These are phyloP conservation scores for Hyposoter dolosus DNA, from an alignment of 2,888 invertebrate species.

Conservation along the genomic window DNA sequence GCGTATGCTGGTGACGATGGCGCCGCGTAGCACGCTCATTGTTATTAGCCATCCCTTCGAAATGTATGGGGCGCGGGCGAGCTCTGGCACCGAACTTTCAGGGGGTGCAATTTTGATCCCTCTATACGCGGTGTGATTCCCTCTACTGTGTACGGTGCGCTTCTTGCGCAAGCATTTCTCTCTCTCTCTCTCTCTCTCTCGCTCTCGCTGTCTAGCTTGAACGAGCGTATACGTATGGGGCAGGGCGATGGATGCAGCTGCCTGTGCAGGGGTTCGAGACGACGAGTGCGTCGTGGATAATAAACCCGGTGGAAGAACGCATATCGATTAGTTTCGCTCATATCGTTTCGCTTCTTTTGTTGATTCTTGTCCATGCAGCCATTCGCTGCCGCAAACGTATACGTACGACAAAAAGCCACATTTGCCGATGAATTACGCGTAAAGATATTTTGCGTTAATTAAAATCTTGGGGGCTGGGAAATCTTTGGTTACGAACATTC, in stretches of 20 bases:
- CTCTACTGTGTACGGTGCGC: background rate
- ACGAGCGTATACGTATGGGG: conserved; percentile 18
- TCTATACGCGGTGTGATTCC: background rate
- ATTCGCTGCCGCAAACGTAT: background rate
- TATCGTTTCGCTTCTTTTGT: conserved; percentile 18
- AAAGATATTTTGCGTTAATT: background rate
- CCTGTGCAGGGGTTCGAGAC: conserved; percentile 71
- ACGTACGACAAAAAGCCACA: background rate
- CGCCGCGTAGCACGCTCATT: conserved; percentile 65
- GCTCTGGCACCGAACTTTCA: conserved; percentile 52
- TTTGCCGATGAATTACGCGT: background rate
- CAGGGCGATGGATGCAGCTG: conserved; percentile 69
- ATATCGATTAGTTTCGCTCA: conserved; percentile 66
- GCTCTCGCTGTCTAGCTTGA: conserved; percentile 27
- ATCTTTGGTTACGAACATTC: background rate
- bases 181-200: background rate
- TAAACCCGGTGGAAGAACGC: conserved; percentile 50
- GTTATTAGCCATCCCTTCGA: conserved; percentile 76
- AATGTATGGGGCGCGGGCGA: conserved; percentile 72
- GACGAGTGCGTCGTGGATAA: conserved; percentile 53
- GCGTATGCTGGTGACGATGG: conserved; percentile 50
- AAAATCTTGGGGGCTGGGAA: background rate
- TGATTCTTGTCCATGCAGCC: conserved; percentile 2
- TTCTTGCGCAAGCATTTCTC: conserved; percentile 13
- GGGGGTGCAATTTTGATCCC: conserved; percentile 59